Conservation (phyloP, 2,113 vertebrate genomes). For the Tragulus kanchil region DNA sequence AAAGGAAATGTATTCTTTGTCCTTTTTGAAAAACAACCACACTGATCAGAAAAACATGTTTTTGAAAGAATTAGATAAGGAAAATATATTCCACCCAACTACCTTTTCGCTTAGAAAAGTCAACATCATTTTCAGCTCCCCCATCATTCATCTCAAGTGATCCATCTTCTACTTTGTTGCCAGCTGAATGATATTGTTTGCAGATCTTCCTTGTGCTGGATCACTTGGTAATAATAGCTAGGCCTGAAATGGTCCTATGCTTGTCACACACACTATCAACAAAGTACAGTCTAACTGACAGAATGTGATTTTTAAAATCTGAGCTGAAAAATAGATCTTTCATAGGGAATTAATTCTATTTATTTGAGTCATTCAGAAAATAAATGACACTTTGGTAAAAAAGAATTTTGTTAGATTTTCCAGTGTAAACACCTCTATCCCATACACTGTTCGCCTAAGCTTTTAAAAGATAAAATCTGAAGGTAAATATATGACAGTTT, state of each 20-base stretch:
- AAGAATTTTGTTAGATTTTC: not conserved
- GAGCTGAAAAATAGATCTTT: conserved; percentile 27
- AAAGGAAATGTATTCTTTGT: not conserved
- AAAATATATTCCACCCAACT: not conserved
- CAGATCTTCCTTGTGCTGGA: fast-evolving
- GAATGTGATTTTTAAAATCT: conserved; percentile 19
- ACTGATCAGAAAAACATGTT: not conserved
- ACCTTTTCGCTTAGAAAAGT: not conserved
- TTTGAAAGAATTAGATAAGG: conserved; percentile 5
- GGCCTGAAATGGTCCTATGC: not conserved
- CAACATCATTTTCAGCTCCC: not conserved
- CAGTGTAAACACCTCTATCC: not conserved
- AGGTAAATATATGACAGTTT: not conserved
- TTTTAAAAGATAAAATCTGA: not conserved
- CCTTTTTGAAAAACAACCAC: not conserved
- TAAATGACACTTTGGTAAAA: not conserved
- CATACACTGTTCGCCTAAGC: not conserved
- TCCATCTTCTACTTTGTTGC: not conserved
- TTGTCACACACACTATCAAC: conserved; percentile 13
- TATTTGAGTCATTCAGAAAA: not conserved
- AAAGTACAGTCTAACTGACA: not conserved
- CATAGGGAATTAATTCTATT: not conserved
- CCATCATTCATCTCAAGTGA: fast-evolving
- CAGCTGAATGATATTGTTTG: not conserved
- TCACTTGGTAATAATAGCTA: not conserved